Conservation (phyloP, 2,888 invertebrate species). For the Tetheella fluctuosa region DNA sequence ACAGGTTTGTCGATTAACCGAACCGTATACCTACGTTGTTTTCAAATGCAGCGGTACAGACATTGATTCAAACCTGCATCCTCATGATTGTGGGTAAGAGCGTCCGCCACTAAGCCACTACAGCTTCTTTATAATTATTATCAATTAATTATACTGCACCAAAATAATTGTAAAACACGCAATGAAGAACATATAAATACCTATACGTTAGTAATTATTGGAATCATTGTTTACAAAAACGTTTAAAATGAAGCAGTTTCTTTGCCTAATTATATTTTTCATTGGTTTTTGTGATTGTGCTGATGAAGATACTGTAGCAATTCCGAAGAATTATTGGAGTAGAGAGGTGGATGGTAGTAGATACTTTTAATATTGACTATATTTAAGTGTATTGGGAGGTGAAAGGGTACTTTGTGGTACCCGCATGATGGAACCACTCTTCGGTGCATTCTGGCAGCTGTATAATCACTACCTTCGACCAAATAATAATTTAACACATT, state of each 20-base stretch:
- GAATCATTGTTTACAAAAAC: neutral
- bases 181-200: neutral
- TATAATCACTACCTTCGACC: too few relatives aligned
- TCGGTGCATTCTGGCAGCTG: too few relatives aligned
- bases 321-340: neutral
- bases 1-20: too few relatives aligned
- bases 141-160: neutral
- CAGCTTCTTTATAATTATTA: neutral
- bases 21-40: too few relatives aligned
- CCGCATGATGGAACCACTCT: neutral
- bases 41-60: too few relatives aligned
- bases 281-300: neutral
- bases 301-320: neutral
- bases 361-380: neutral
- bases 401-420: neutral
- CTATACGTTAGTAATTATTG: neutral
- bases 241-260: neutral
- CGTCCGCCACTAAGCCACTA: neutral
- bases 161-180: neutral
- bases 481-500: too few relatives aligned
- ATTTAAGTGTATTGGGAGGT: too few relatives aligned
- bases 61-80: too few relatives aligned
- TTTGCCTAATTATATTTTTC: neutral
- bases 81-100: neutral
- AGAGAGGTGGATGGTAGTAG: neutral